Conservation (phyloP, 1,140 invertebrate species). For the Drosophila littoralis region DNA sequence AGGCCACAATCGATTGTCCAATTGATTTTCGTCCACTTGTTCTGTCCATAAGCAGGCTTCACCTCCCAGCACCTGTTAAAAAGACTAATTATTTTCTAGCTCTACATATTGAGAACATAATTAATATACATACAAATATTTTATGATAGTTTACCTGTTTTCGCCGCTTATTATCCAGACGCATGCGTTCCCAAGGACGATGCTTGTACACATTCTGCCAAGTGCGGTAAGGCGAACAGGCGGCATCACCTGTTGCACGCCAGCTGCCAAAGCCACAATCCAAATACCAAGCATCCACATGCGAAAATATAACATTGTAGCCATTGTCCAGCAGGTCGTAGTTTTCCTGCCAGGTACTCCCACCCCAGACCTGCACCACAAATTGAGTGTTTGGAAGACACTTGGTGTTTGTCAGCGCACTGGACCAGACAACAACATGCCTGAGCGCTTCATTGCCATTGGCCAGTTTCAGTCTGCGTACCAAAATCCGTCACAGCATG, state of each 20-base stretch:
- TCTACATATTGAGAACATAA: no score
- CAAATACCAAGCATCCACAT: slow-evolving; percentile 94
- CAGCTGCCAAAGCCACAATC: slow-evolving; percentile 93
- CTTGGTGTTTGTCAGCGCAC: slow-evolving; percentile 90
- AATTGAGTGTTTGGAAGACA: slow-evolving; percentile 87
- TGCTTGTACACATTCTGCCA: slow-evolving; percentile 94
- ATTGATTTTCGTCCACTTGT: slow-evolving; percentile 86
- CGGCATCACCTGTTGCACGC: slow-evolving; percentile 88
- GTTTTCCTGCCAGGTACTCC: slow-evolving; percentile 91
- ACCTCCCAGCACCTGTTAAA: slow-evolving; percentile 86
- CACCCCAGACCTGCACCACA: slow-evolving; percentile 91
- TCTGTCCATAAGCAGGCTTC: slow-evolving; percentile 90
- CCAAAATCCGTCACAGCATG: no score
- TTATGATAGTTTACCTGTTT: slow-evolving; percentile 62
- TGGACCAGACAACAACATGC: slow-evolving; percentile 91
- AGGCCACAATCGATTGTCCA: slow-evolving; percentile 90
- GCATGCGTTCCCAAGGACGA: slow-evolving; percentile 88
- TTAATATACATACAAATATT: no score
- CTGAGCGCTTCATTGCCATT: slow-evolving; percentile 88
- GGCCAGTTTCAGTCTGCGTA: slow-evolving; percentile 86
- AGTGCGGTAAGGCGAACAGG: slow-evolving; percentile 91
- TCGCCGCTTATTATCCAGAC: slow-evolving; percentile 66
- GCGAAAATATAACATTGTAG: slow-evolving; percentile 91
- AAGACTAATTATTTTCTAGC: background rate
- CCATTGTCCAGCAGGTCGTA: slow-evolving; percentile 89